Percentiles rank a stretch among this genome's conserved stretches.
Evolutionary conservation across 2,797 vertebrate genomes (phyloP).

Genomic region (Coreius guichenoti): DNA sequence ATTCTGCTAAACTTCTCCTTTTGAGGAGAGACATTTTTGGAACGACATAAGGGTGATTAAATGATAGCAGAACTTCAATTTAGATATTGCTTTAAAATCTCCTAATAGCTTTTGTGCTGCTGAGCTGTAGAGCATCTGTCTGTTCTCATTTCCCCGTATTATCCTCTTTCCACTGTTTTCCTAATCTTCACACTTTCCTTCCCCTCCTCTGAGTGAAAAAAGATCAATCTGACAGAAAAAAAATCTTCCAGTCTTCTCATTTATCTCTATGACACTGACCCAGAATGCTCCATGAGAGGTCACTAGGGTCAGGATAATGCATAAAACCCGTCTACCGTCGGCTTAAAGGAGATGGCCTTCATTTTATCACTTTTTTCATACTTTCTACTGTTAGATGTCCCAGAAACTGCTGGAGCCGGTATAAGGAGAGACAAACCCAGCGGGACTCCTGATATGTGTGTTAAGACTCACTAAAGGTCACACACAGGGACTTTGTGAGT

Average conservation of each 20-base stretch:
- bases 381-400: conserved; percentile 26
- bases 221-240: conserved; percentile 24
- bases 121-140: conserved; percentile 18
- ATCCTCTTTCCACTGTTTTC: conserved; percentile 30
- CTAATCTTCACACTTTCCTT: conserved; percentile 15
- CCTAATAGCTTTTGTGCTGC: conserved; percentile 3
- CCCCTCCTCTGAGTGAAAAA: conserved; percentile 3
- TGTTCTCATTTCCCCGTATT: conserved; percentile 23
- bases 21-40: neutral
- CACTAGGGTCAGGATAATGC: conserved; percentile 19
- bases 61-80: neutral
- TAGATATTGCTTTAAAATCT: neutral
- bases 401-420: conserved; percentile 23
- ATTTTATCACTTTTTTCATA: conserved; percentile 9
- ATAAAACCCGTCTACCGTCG: conserved; percentile 9
- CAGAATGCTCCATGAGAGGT: conserved; percentile 21
- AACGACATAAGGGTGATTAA: neutral
- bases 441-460: neutral
- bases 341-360: conserved; percentile 14
- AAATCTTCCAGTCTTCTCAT: conserved; percentile 15
- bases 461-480: conserved; percentile 37
- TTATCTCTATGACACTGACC: conserved; percentile 38
- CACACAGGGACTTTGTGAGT: neutral
- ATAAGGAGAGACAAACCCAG: neutral
- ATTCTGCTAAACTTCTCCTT: conserved; percentile 11